Percentiles rank a stretch among this genome's conserved stretches.
Conservation (phyloP, 2,888 invertebrate genomes). For the Tinea trinotella region DNA sequence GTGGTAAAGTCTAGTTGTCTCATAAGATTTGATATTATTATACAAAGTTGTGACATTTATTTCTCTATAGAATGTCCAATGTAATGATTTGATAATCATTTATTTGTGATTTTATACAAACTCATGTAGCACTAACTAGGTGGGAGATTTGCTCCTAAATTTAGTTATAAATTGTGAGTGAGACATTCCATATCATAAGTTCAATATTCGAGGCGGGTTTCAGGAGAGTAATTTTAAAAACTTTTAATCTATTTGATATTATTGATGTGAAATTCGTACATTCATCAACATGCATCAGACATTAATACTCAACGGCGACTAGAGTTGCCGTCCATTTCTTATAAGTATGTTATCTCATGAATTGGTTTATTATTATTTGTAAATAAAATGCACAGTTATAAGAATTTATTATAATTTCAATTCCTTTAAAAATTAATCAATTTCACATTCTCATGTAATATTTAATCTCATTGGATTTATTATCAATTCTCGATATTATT, state of each 20-base stretch:
- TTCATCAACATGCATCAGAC: not conserved
- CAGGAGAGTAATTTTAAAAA: not conserved
- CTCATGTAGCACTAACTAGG: slow-evolving; percentile 52
- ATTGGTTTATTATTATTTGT: not conserved
- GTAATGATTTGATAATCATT: slow-evolving; percentile 56
- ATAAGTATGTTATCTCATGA: not conserved
- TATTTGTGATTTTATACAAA: slow-evolving; percentile 72
- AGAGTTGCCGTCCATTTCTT: not conserved
- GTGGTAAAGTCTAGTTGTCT: slow-evolving; percentile 24
- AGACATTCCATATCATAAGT: slow-evolving; percentile 67
- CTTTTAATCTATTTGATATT: not conserved
- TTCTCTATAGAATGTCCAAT: slow-evolving; percentile 47
- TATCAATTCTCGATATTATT: not conserved
- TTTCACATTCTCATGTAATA: too few relatives aligned
- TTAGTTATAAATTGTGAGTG: slow-evolving; percentile 57
- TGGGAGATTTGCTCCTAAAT: slow-evolving; percentile 44
- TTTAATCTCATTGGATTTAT: not conserved
- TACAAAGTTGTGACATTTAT: slow-evolving; percentile 54
- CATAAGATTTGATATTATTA: slow-evolving; percentile 62
- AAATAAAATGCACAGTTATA: not conserved
- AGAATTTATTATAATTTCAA: not conserved
- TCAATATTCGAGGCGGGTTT: not conserved
- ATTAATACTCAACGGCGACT: not conserved
- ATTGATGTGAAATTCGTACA: not conserved
- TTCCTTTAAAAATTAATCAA: not conserved